phyloP scores from a whole-genome alignment of 2,113 vertebrate species.

The Pyrgilauda ruficollis region DNA sequence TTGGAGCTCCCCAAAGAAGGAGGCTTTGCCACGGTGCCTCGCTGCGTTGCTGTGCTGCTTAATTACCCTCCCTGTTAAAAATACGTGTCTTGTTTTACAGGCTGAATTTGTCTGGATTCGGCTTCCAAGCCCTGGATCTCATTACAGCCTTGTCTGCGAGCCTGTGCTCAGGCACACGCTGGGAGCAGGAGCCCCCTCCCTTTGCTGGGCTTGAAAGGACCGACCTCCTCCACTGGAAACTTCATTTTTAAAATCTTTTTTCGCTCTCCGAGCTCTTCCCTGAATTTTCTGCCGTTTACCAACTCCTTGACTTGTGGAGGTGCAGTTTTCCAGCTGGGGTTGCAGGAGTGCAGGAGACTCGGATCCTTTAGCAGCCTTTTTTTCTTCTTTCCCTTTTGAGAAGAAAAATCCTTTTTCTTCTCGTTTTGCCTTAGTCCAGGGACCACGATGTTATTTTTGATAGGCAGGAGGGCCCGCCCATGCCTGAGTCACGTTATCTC shows the following conservation, averaged over 20 bases:
- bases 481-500: background rate
- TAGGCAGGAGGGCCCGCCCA: background rate
- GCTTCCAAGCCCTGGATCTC: slow-evolving; percentile 34
- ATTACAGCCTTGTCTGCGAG: slow-evolving; percentile 14
- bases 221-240: background rate
- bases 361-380: background rate
- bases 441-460: background rate
- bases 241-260: background rate
- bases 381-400: background rate
- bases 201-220: background rate
- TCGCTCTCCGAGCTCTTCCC: background rate
- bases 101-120: slow-evolving; percentile 27
- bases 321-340: background rate
- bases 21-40: background rate
- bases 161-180: background rate
- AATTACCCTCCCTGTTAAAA: slow-evolving; percentile 36
- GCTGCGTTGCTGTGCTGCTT: slow-evolving; percentile 2
- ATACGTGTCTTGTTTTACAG: slow-evolving; percentile 21
- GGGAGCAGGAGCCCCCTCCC: background rate
- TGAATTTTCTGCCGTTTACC: background rate
- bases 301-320: background rate
- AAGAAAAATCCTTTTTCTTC: background rate
- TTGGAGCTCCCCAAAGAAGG: background rate
- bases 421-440: background rate
- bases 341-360: background rate